A percentile compares a stretch with the other conserved stretches of the same genome.
These are phyloP conservation scores for Drosophila eohydei DNA, from an alignment of 2,888 invertebrate genomes.

Conservation along the genomic window DNA sequence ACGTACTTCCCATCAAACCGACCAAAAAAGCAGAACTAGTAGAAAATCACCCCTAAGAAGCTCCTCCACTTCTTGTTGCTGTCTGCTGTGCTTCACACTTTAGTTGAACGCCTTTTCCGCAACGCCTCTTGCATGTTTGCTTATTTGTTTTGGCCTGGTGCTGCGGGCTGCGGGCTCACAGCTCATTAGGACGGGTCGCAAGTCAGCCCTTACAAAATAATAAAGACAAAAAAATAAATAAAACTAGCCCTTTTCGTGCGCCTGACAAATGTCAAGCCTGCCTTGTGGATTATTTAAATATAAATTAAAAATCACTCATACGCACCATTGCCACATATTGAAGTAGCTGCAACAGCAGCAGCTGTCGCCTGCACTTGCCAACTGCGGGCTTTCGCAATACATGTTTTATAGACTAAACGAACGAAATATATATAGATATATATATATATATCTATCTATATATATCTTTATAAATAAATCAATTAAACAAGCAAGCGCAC, in stretches of 20 bases:
- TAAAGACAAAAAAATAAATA: constrained; percentile 11
- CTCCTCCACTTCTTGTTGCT: constrained; percentile 9
- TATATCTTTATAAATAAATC: constrained; percentile 45
- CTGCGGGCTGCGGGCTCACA: constrained; percentile 55
- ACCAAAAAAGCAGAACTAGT: background rate
- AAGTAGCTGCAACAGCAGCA: constrained; percentile 15
- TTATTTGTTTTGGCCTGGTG: constrained; percentile 47
- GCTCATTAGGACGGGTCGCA: constrained; percentile 36
- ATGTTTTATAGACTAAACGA: constrained; percentile 17
- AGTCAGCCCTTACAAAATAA: constrained; percentile 11
- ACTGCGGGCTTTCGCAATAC: constrained; percentile 27
- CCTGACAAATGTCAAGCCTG: constrained; percentile 19
- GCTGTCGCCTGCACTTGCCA: constrained; percentile 30
- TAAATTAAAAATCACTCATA: constrained; percentile 71
- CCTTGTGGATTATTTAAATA: constrained; percentile 43
- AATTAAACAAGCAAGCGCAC: constrained; percentile 50
- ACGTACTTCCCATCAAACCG: constrained; percentile 12
- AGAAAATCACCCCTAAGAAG: background rate
- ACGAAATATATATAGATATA: background rate
- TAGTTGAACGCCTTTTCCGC: constrained; percentile 57
- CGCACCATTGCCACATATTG: constrained; percentile 51
- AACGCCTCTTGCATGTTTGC: constrained; percentile 45
- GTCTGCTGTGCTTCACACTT: constrained; percentile 53
- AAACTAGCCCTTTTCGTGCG: constrained; percentile 2
- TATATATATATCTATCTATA: background rate